phyloP scores from a whole-genome alignment of 2,113 vertebrate genomes.

The Gallinago paraguaiae region DNA sequence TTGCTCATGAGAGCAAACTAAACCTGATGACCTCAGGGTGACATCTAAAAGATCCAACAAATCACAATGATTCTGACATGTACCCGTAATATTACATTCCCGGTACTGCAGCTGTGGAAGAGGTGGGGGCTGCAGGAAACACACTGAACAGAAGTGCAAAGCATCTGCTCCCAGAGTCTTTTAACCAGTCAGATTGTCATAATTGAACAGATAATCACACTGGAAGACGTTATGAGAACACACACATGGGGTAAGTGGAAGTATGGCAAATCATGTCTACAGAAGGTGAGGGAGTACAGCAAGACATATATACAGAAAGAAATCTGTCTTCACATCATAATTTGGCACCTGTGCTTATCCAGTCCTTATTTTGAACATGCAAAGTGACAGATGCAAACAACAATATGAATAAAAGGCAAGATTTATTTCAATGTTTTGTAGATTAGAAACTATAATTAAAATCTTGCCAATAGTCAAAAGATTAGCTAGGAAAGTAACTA shows the following conservation, averaged over 20 bases:
- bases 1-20: background rate
- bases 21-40: background rate
- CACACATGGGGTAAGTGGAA: background rate
- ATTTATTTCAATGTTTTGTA: slow-evolving; percentile 1
- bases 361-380: slow-evolving; percentile 3
- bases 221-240: background rate
- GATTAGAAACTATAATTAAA: slow-evolving; percentile 4
- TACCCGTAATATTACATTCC: background rate
- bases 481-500: background rate
- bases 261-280: background rate
- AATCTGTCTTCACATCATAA: background rate
- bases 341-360: slow-evolving; percentile 5
- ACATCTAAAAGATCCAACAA: background rate
- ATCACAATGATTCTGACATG: background rate
- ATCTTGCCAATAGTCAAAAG: background rate
- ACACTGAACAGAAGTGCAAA: background rate
- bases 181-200: background rate
- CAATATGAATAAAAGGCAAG: background rate
- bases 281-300: background rate
- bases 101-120: background rate
- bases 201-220: background rate
- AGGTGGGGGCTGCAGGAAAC: background rate
- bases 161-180: background rate
- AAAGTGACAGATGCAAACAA: slow-evolving; percentile 33
- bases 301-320: background rate